Conservation (phyloP, 2,113 vertebrate genomes). For the Morone saxatilis region DNA sequence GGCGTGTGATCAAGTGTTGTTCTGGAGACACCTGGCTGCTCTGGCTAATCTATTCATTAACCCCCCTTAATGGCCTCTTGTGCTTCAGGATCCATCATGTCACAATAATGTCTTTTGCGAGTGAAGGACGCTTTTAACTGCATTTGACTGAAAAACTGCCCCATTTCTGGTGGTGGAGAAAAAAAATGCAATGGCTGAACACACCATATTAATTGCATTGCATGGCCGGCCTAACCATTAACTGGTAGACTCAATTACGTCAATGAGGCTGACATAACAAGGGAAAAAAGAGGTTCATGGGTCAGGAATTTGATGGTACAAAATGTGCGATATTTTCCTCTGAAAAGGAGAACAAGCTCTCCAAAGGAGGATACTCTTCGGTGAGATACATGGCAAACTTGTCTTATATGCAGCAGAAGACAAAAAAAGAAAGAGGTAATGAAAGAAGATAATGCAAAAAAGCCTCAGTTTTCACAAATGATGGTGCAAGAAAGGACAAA, state of each 20-base stretch:
- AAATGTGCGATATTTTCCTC: conserved; percentile 34
- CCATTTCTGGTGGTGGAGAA: conserved; percentile 40
- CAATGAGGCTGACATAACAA: conserved; percentile 42
- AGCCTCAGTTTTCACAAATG: not conserved
- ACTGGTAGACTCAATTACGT: conserved; percentile 51
- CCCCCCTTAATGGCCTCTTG: conserved; percentile 69
- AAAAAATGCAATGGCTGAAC: conserved; percentile 49
- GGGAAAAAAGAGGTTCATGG: conserved; percentile 45
- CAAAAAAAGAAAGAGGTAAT: not conserved
- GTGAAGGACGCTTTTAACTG: conserved; percentile 65
- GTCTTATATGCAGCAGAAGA: not conserved
- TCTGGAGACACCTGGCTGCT: conserved; percentile 72
- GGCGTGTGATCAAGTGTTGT: conserved; percentile 63
- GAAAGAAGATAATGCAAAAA: conserved; percentile 16
- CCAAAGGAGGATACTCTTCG: conserved; percentile 20
- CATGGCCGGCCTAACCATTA: conserved; percentile 48
- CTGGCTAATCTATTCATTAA: conserved; percentile 70
- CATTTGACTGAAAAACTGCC: conserved; percentile 55
- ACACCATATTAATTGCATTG: conserved; percentile 65
- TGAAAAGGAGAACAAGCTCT: conserved; percentile 32
- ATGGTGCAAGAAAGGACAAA: not conserved
- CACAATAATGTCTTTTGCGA: conserved; percentile 63
- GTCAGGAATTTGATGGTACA: conserved; percentile 49
- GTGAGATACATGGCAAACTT: conserved; percentile 10
- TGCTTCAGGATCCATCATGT: conserved; percentile 70